Evolutionary conservation across 2,888 invertebrate species (phyloP), one percentile per base, ranked within the genome.

Genomic region (Lagria hirta): DNA sequence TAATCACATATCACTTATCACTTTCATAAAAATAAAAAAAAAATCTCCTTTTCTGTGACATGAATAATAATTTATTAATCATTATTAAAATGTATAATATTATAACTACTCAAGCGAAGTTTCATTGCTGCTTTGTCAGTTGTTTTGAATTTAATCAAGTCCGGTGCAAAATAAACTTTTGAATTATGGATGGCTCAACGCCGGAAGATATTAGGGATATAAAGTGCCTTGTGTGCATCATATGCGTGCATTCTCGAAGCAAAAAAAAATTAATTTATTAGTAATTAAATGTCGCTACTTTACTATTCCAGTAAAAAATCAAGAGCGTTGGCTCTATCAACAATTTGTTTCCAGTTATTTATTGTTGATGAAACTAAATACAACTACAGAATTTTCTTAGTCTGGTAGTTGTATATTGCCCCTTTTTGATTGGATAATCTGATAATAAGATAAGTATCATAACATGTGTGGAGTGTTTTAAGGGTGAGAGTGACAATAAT

Each of bases 371-470:
- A n/a, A n/a, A n/a, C n/a, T n/a, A n/a, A n/a, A n/a, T n/a, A n/a
- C n/a, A n/a, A n/a, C n/a, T n/a, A n/a, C n/a, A n/a, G n/a, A n/a
- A 18, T 18, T n/a, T 18, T 6, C 20, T 5, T 3, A 5, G 7
- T 20, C 13, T n/a, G 16, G 21, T 10, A 20, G 13, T 8, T 21
- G 17, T 26, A 18, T 30, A 40, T 42, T 35, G 37, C 30, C 43
- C 43, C 37, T 13, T 7, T 27, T 6, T 24, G 35, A 42, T 43
- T 49, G 52, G 53, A 58, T 64, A 61, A 62, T 60, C 60, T 51
- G 65, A 66, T 65, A 61, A 62, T 58, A 47, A 60, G 64, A 69
- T 68, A 69, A 66, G 62, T 58, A 68, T 68, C 69, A 62, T 56
- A 65, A 69, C 68, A 68, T 68, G 68, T 69, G 68, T 38, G 41